These are phyloP conservation scores for Vanessa atalanta DNA, from an alignment of 1,140 invertebrate species.

Conservation along the genomic window DNA sequence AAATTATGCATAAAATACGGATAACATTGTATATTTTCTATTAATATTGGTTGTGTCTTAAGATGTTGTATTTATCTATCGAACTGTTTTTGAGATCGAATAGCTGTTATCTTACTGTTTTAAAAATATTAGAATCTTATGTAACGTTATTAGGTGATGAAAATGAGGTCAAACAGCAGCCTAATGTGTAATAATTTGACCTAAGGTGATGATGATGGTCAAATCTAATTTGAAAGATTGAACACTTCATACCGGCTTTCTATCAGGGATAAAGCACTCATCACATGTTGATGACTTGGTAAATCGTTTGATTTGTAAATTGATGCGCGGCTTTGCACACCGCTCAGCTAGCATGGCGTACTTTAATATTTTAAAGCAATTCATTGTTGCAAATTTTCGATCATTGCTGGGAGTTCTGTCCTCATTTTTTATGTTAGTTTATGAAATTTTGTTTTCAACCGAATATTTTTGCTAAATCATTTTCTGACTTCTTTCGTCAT, in stretches of 20 bases:
- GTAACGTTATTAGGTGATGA: no score
- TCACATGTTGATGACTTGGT: slow-evolving; percentile 50
- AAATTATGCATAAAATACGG: no score
- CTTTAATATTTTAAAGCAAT: slow-evolving; percentile 16
- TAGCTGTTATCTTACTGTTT: no score
- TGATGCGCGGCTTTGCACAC: slow-evolving; percentile 2
- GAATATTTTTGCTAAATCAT: slow-evolving; percentile 8
- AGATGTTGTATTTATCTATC: no score
- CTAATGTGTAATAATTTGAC: background rate
- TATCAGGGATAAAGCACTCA: slow-evolving; percentile 43
- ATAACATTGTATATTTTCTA: no score
- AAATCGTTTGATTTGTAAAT: slow-evolving; percentile 29
- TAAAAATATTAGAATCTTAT: no score
- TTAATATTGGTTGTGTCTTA: no score
- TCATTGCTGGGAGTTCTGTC: slow-evolving; percentile 12
- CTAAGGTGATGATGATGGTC: background rate
- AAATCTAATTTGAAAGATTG: background rate
- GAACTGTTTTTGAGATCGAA: no score
- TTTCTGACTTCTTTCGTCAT: slow-evolving; percentile 16
- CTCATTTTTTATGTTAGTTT: slow-evolving; percentile 24
- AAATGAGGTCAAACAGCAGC: no score
- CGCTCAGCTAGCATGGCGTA: slow-evolving; percentile 6
- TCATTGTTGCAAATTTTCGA: slow-evolving; percentile 18
- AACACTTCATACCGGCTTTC: slow-evolving; percentile 46
- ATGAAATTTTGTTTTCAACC: slow-evolving; percentile 8